Percentiles rank a stretch among this genome's conserved stretches.
Evolutionary conservation across 2,113 vertebrate genomes (phyloP).

Genomic region (Brienomyrus longianalis): DNA sequence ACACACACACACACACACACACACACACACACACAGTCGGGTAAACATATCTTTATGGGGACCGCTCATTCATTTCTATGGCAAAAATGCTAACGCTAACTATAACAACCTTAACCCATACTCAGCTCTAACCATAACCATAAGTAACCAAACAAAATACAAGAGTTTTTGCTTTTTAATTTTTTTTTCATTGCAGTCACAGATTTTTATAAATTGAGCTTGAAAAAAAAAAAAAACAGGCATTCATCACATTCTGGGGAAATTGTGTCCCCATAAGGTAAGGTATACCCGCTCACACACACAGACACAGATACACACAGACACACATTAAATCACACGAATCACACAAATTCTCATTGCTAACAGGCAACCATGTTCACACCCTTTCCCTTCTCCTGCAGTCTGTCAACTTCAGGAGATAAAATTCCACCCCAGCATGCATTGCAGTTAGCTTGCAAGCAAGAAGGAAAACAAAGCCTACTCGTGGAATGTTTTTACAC

Average conservation of each 20-base stretch:
- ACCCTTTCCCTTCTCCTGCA: not conserved
- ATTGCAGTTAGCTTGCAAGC: not conserved
- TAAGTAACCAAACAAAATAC: no score
- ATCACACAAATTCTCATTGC: not conserved
- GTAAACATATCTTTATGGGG: no score
- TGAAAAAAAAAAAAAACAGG: no score
- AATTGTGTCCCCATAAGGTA: no score
- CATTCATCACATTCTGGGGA: no score
- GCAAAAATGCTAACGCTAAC: no score
- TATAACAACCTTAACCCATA: no score
- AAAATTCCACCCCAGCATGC: not conserved
- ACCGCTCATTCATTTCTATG: no score
- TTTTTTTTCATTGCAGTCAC: no score
- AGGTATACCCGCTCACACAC: not conserved
- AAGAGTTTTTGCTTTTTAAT: no score
- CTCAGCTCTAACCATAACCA: no score
- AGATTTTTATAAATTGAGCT: no score
- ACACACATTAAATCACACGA: not conserved
- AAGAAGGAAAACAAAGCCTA: slow-evolving; percentile 7
- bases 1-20: not conserved
- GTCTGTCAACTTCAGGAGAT: not conserved
- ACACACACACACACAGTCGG: not conserved
- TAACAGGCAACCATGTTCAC: not conserved
- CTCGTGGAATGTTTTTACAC: not conserved
- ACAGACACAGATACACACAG: not conserved